Percentiles rank a stretch among this genome's conserved stretches.
These are phyloP conservation scores for Drosophila meridionalis DNA, from an alignment of 2,888 invertebrate genomes.

Conservation along the genomic window DNA sequence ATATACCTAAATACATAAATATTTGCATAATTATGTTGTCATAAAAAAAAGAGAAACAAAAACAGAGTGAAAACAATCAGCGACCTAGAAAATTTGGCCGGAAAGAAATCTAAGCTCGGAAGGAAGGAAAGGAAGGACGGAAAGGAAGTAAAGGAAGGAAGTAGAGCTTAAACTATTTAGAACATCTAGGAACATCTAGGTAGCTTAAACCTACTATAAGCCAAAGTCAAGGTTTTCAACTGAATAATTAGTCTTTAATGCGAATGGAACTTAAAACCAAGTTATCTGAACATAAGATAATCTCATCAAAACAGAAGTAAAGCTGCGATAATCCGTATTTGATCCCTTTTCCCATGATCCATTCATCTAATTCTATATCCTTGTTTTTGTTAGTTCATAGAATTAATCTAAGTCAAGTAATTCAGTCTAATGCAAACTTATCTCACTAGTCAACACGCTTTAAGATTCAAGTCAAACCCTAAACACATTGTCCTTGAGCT, in stretches of 20 bases:
- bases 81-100: constrained; percentile 1
- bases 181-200: neutral
- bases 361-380: neutral
- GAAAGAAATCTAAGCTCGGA: neutral
- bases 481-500: constrained; percentile 13
- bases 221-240: neutral
- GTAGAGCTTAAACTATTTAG: neutral
- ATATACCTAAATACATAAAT: constrained; percentile 45
- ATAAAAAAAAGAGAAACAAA: neutral
- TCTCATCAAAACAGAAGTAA: neutral
- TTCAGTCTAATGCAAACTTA: neutral
- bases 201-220: neutral
- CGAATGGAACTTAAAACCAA: no score
- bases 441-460: neutral
- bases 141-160: neutral
- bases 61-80: constrained; percentile 7
- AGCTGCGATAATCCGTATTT: neutral
- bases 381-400: neutral
- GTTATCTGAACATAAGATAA: no score
- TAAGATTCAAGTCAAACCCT: neutral
- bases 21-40: constrained; percentile 52
- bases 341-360: no score
- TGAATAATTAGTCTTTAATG: no score
- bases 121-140: neutral
- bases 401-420: no score